Conservation (phyloP, 2,797 vertebrate genomes). For the Sebastes dallii region DNA sequence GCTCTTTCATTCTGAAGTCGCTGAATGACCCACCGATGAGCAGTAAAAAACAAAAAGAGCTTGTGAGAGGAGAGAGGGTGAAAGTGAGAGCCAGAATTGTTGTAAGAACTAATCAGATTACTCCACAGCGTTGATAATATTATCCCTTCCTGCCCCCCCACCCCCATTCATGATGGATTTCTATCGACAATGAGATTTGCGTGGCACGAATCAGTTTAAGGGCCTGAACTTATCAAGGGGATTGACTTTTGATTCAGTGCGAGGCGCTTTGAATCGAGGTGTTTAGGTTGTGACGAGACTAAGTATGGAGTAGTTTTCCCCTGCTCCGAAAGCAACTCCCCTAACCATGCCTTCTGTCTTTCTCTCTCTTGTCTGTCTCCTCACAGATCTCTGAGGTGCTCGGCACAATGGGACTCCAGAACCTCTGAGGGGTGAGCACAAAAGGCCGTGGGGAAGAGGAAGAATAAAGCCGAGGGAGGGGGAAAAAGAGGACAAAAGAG, state of each 20-base stretch:
- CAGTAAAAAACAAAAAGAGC: background rate
- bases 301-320: background rate
- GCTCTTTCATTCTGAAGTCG: background rate
- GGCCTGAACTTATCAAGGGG: background rate
- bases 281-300: slow-evolving; percentile 3
- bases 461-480: slow-evolving; percentile 22
- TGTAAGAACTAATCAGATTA: slow-evolving; percentile 70
- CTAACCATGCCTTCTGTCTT: slow-evolving; percentile 22
- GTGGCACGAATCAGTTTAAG: slow-evolving; percentile 5
- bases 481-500: slow-evolving; percentile 24
- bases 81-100: slow-evolving; percentile 2
- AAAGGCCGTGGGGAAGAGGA: slow-evolving; percentile 43
- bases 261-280: slow-evolving; percentile 5
- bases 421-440: slow-evolving; percentile 65
- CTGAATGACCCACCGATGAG: background rate
- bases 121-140: slow-evolving; percentile 39
- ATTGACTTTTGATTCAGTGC: slow-evolving; percentile 34
- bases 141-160: background rate
- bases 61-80: background rate
- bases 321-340: background rate
- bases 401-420: slow-evolving; percentile 65
- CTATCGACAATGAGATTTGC: slow-evolving; percentile 32
- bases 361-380: slow-evolving; percentile 19
- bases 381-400: slow-evolving; percentile 68
- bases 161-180: background rate